These are phyloP conservation scores for Meloidogyne floridensis DNA, from an alignment of 1,140 invertebrate species.

Conservation along the genomic window DNA sequence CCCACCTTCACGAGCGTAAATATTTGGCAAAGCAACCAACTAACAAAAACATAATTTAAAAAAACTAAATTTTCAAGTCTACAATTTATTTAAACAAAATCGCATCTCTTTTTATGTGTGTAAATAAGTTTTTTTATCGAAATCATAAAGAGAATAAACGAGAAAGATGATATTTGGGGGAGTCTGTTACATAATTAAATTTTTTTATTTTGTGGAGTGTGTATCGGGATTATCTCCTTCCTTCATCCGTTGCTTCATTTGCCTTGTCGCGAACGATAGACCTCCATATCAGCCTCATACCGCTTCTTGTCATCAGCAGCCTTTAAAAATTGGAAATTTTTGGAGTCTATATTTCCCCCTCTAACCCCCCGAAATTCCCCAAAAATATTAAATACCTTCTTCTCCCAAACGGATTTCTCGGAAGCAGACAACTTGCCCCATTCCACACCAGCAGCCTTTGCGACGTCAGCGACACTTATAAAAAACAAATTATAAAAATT, in stretches of 20 bases:
- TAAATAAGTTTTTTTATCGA: constrained; percentile 4
- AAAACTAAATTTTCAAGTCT: no score
- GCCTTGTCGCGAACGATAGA: not conserved
- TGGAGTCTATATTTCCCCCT: no score
- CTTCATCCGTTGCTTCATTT: not conserved
- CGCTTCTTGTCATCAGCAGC: constrained; percentile 28
- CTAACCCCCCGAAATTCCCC: no score
- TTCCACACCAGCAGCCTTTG: constrained; percentile 28
- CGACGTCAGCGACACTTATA: constrained; percentile 32
- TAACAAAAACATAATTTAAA: no score
- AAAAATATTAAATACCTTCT: constrained; percentile 12
- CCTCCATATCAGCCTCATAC: constrained; percentile 18
- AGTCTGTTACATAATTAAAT: not conserved
- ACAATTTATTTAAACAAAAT: not conserved
- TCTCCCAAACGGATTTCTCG: constrained; percentile 24
- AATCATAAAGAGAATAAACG: constrained; percentile 9
- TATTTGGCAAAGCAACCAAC: no score
- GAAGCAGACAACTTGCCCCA: constrained; percentile 16
- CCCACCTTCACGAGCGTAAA: no score
- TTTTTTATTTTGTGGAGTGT: not conserved
- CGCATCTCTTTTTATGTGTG: not conserved
- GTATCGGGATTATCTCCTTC: not conserved
- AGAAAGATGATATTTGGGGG: not conserved
- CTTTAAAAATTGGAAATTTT: not conserved
- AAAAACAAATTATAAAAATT: not conserved